Evolutionary conservation across 2,888 invertebrate species (phyloP), one percentile per base, ranked within the genome.

Genomic region (Anthophora plumipes): DNA sequence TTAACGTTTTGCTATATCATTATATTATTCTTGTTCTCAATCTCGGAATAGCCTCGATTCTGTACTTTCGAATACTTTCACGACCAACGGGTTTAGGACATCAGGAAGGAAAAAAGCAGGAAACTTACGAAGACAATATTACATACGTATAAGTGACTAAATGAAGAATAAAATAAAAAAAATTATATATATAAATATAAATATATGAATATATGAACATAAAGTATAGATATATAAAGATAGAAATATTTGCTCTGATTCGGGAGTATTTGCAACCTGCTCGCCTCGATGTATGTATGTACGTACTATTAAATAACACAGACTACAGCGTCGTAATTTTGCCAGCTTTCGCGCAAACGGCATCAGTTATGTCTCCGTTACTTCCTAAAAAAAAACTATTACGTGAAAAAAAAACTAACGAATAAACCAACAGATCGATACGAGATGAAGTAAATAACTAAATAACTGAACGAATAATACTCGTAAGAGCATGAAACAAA

Each of bases 81-180:
- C 63, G 86, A 86, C 84, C 86, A 80, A 82, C 74, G 82, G 82
- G 71, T 85, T 76, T 85, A 85, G 71, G 57, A 77, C 79, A 82
- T 82, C 77, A 76, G 72, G 72, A 82, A 63, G 67, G 25, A 77
- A 80, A n/a, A 37, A 80, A 76, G 80, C 78, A 83, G 78, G 69
- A 84, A 86, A 84, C 82, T 85, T 85, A 85, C 86, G 86, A 86
- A 85, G 86, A 86, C 85, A 86, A 86, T 86, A 86, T 83, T 86
- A 77, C 83, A 84, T 86, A 83, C 78, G 78, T 86, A 84, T 84
- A 86, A 78, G 78, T 79, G 69, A 81, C 67, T 72, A 81, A 77
- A 82, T 70, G 71, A 74, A 70, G 63, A 73, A 73, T 80, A 55
- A 80, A 73, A 70, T n/a, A n/a, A n/a, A 57, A 67, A 71, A 59